Conservation (phyloP, 2,888 invertebrate genomes). For the Netelia melanura region DNA sequence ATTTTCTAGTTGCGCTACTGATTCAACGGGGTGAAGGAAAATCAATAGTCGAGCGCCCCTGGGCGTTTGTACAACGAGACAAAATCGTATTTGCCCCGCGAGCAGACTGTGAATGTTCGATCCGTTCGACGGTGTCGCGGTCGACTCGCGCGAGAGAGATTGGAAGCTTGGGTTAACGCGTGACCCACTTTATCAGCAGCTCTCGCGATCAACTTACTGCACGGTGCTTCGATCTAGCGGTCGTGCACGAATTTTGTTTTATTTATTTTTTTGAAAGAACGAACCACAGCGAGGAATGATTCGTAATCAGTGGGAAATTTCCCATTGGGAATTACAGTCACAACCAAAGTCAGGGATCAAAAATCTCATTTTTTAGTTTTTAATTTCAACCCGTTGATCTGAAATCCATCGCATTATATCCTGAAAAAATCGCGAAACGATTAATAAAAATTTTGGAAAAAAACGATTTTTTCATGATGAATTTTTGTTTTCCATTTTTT, state of each 20-base stretch:
- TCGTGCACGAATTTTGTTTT: not conserved
- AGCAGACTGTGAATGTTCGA: slow-evolving; percentile 30
- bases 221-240: slow-evolving; percentile 42
- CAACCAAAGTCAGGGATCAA: not conserved
- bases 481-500: too few relatives aligned
- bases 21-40: slow-evolving; percentile 44
- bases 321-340: not conserved
- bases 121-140: slow-evolving; percentile 23
- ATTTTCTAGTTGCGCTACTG: slow-evolving; percentile 56
- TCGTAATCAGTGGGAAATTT: not conserved
- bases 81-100: slow-evolving; percentile 66
- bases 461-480: too few relatives aligned
- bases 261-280: not conserved
- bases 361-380: too few relatives aligned
- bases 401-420: too few relatives aligned
- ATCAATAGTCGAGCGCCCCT: slow-evolving; percentile 55
- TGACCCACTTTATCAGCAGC: slow-evolving; percentile 35
- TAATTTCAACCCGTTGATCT: too few relatives aligned
- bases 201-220: not conserved
- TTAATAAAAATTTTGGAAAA: too few relatives aligned
- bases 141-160: not conserved
- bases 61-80: slow-evolving; percentile 11
- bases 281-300: not conserved
- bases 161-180: slow-evolving; percentile 29
- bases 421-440: too few relatives aligned